Percentiles rank a stretch among this genome's conserved stretches.
Conservation (phyloP, 2,113 vertebrate species). For the Epinephelus lanceolatus region DNA sequence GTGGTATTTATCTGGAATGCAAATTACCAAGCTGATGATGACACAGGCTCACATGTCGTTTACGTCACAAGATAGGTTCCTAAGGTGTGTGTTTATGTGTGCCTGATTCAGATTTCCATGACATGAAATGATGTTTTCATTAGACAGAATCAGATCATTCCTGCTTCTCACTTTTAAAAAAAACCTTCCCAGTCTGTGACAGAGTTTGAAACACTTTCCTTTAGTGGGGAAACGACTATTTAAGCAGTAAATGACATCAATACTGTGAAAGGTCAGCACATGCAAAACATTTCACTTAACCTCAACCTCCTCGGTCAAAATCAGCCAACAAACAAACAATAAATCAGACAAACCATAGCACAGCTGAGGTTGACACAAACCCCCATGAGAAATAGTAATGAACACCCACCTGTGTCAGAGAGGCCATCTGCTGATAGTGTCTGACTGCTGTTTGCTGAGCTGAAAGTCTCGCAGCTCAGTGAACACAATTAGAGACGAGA, state of each 20-base stretch:
- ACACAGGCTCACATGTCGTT: not conserved
- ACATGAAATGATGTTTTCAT: not conserved
- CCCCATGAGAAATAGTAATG: conserved; percentile 39
- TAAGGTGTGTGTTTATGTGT: not conserved
- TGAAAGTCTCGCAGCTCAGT: conserved; percentile 56
- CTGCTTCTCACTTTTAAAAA: not conserved
- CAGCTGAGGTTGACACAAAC: conserved; percentile 9
- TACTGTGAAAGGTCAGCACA: not conserved
- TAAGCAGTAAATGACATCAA: not conserved
- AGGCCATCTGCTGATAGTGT: conserved; percentile 60
- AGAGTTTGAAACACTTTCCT: not conserved
- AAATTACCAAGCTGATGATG: not conserved
- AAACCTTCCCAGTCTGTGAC: not conserved
- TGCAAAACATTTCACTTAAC: not conserved
- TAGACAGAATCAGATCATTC: not conserved
- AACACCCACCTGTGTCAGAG: conserved; percentile 43
- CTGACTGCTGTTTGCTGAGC: conserved; percentile 70
- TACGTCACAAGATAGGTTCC: not conserved
- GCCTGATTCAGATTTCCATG: not conserved
- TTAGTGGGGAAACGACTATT: not conserved
- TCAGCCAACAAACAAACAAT: not conserved
- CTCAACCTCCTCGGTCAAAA: not conserved
- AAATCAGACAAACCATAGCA: not conserved
- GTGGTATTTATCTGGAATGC: conserved; percentile 38
- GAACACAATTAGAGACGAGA: conserved; percentile 67